These are phyloP conservation scores for Paraplagusia blochii DNA, from an alignment of 2,113 vertebrate genomes.

Conservation along the genomic window DNA sequence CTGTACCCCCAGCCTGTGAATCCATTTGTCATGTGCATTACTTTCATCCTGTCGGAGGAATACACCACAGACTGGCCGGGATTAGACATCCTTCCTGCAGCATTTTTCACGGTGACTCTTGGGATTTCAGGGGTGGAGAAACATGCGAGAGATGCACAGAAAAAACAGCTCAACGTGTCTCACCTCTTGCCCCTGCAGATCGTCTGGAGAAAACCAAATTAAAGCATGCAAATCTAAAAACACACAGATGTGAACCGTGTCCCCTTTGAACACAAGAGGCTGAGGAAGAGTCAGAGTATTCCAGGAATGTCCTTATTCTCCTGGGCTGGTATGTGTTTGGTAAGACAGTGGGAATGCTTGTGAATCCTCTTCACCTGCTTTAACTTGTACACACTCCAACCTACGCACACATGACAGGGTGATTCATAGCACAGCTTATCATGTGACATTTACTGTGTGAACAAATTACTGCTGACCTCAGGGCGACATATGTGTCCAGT, in stretches of 20 bases:
- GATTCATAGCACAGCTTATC: conserved; percentile 19
- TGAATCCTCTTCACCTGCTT: background rate
- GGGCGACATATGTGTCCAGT: conserved; percentile 17
- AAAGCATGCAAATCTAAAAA: conserved; percentile 52
- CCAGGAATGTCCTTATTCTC: conserved; percentile 58
- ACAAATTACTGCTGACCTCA: conserved; percentile 20
- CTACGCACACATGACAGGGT: conserved; percentile 18
- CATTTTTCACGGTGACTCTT: conserved; percentile 50
- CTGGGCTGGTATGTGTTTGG: conserved; percentile 37
- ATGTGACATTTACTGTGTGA: conserved; percentile 8
- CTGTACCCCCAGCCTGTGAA: conserved; percentile 20
- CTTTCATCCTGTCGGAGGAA: conserved; percentile 49
- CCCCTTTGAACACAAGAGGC: conserved; percentile 26
- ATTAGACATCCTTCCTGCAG: conserved; percentile 65
- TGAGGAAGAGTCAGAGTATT: conserved; percentile 49
- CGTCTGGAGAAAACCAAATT: conserved; percentile 43
- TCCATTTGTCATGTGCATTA: conserved; percentile 24
- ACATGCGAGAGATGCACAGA: conserved; percentile 41
- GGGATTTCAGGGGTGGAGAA: conserved; percentile 51
- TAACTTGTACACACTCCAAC: conserved; percentile 5
- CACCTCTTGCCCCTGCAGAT: conserved; percentile 18
- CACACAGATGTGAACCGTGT: conserved; percentile 41
- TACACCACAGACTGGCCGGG: conserved; percentile 38
- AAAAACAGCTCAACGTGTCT: conserved; percentile 37
- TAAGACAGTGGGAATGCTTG: conserved; percentile 36